Percentiles rank a stretch among this genome's conserved stretches.
These are phyloP conservation scores for Drosophila littoralis DNA, from an alignment of 1,140 invertebrate genomes.

Conservation along the genomic window DNA sequence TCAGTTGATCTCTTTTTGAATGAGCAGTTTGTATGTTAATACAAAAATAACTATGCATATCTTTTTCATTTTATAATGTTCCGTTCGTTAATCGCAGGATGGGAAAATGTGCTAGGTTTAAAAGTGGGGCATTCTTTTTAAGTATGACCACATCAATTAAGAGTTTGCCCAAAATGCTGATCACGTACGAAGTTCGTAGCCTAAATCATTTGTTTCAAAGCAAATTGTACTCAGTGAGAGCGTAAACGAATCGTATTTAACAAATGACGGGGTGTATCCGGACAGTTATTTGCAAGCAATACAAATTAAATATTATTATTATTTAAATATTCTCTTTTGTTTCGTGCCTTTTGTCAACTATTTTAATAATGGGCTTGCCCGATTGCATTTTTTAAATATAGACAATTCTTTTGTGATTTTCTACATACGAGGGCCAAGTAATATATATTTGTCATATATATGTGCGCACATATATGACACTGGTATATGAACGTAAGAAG, in stretches of 20 bases:
- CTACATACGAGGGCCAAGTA: too few species aligned
- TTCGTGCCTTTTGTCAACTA: too few species aligned
- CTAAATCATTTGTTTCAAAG: conserved; percentile 41
- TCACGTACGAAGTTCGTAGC: conserved; percentile 36
- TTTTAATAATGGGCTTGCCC: too few species aligned
- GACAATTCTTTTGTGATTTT: too few species aligned
- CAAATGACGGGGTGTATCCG: too few species aligned
- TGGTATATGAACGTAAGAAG: not conserved
- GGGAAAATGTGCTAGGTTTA: too few species aligned
- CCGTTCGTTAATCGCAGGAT: too few species aligned
- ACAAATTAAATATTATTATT: conserved; percentile 1
- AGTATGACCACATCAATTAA: conserved; percentile 1
- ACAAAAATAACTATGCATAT: not conserved
- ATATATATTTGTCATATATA: not conserved
- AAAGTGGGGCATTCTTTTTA: not conserved
- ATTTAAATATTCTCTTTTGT: not conserved
- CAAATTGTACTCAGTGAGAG: too few species aligned
- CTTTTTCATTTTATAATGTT: too few species aligned
- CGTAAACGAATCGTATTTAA: too few species aligned
- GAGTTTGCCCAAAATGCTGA: conserved; percentile 16
- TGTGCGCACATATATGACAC: not conserved
- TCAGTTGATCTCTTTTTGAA: conserved; percentile 13
- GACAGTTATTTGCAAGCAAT: not conserved
- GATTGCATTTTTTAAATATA: too few species aligned
- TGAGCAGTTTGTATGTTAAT: not conserved